Conservation (phyloP, 2,888 invertebrate species). For the Parelbella ahira region DNA sequence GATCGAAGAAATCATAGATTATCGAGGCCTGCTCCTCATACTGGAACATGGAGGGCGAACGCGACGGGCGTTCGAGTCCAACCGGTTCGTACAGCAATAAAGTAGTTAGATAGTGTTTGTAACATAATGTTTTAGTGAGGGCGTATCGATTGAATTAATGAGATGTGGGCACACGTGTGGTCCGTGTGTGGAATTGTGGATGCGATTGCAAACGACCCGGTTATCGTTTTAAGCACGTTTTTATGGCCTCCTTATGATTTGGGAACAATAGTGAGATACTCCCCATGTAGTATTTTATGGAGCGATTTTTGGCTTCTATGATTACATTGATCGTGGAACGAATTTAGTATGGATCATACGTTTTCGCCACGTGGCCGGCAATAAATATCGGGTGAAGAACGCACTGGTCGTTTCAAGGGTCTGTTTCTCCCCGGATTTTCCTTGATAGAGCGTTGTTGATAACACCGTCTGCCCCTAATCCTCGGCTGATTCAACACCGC, state of each 20-base stretch:
- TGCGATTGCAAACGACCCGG: slow-evolving; percentile 54
- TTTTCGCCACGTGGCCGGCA: slow-evolving; percentile 28
- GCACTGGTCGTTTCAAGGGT: slow-evolving; percentile 19
- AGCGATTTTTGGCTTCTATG: slow-evolving; percentile 39
- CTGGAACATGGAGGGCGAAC: background rate
- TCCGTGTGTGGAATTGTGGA: slow-evolving; percentile 58
- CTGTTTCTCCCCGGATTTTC: slow-evolving; percentile 33
- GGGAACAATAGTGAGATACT: slow-evolving; percentile 58
- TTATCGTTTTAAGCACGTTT: slow-evolving; percentile 52
- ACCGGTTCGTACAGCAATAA: slow-evolving; percentile 55
- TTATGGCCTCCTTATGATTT: slow-evolving; percentile 62
- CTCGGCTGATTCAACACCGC: slow-evolving; percentile 41
- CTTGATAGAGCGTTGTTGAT: slow-evolving; percentile 41
- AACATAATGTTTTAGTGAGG: slow-evolving; percentile 68
- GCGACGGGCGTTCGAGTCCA: slow-evolving; percentile 28
- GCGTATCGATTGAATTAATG: slow-evolving; percentile 77
- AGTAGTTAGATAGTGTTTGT: slow-evolving; percentile 55
- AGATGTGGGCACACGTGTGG: slow-evolving; percentile 75
- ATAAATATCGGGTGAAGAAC: slow-evolving; percentile 10
- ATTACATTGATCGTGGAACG: slow-evolving; percentile 23
- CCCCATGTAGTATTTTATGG: slow-evolving; percentile 48
- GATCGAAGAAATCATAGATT: slow-evolving; percentile 15
- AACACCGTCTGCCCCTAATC: slow-evolving; percentile 40
- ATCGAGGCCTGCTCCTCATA: slow-evolving; percentile 8
- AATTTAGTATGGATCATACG: slow-evolving; percentile 19